These are phyloP conservation scores for Protobothrops flavoviridis DNA, from an alignment of 2,113 vertebrate genomes.

Conservation along the genomic window DNA sequence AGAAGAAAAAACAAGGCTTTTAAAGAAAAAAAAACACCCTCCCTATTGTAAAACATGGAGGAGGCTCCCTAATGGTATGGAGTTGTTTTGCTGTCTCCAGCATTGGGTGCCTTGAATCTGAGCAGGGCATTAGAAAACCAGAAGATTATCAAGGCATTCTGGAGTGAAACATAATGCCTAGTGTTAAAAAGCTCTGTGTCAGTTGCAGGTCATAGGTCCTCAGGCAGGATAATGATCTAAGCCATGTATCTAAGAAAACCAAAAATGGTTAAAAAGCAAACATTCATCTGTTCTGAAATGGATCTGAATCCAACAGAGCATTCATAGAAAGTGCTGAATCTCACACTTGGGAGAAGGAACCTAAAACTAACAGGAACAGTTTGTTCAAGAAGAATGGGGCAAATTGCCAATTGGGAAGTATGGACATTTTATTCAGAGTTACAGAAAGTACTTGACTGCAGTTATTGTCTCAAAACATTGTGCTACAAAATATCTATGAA, in stretches of 20 bases:
- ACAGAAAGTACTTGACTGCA: neutral
- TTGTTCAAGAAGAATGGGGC: neutral
- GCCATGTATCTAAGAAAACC: neutral
- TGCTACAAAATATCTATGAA: neutral
- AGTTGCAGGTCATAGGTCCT: neutral
- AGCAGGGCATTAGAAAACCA: neutral
- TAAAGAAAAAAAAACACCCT: neutral
- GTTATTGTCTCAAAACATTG: neutral
- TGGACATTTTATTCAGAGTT: neutral
- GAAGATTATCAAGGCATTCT: neutral
- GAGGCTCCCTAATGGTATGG: neutral
- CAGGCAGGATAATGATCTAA: neutral
- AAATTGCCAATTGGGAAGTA: neutral
- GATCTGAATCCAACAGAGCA: neutral
- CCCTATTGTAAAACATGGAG: neutral
- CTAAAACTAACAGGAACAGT: neutral
- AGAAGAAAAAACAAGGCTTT: neutral
- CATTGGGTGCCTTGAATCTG: neutral
- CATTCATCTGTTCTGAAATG: neutral
- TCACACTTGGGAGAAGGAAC: neutral
- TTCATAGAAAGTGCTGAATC: neutral
- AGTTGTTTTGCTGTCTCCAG: neutral
- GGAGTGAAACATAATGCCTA: neutral
- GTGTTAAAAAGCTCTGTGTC: neutral
- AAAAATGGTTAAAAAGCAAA: neutral